A percentile compares a stretch with the other conserved stretches of the same genome.
Evolutionary conservation across 2,888 invertebrate genomes (phyloP).

Genomic region (Hydrotaea diabolus): DNA sequence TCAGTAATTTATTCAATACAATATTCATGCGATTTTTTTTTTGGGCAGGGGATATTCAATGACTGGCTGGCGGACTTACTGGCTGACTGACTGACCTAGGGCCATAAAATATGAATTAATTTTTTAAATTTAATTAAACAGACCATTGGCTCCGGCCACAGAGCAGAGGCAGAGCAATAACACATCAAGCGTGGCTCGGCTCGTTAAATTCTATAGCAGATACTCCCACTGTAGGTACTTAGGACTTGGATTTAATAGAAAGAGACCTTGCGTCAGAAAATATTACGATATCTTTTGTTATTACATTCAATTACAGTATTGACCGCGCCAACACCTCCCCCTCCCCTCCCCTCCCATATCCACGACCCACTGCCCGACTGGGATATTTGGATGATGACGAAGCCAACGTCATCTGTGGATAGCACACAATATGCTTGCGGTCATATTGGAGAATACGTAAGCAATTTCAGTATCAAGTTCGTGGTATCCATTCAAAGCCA

Average conservation of each 20-base stretch:
- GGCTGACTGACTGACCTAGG: constrained; percentile 25
- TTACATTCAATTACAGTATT: background rate
- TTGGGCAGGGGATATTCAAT: no score
- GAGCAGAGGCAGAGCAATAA: no score
- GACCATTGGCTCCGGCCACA: background rate
- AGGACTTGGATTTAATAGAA: background rate
- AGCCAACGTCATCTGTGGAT: background rate
- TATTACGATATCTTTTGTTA: background rate
- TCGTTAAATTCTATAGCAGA: background rate
- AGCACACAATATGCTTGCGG: background rate
- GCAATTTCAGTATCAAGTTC: background rate
- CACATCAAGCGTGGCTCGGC: background rate
- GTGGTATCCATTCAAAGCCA: background rate
- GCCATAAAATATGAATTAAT: constrained; percentile 38
- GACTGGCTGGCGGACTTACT: background rate
- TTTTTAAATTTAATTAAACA: constrained; percentile 18
- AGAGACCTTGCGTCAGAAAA: background rate
- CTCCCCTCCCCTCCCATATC: no score
- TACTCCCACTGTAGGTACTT: background rate
- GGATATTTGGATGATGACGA: background rate
- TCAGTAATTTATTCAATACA: constrained; percentile 28
- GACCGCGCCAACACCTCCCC: no score
- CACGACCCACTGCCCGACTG: background rate
- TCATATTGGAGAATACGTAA: background rate
- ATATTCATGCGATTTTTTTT: constrained; percentile 18